Conservation (phyloP, 2,797 vertebrate species). For the Hoplostethus mediterraneus region DNA sequence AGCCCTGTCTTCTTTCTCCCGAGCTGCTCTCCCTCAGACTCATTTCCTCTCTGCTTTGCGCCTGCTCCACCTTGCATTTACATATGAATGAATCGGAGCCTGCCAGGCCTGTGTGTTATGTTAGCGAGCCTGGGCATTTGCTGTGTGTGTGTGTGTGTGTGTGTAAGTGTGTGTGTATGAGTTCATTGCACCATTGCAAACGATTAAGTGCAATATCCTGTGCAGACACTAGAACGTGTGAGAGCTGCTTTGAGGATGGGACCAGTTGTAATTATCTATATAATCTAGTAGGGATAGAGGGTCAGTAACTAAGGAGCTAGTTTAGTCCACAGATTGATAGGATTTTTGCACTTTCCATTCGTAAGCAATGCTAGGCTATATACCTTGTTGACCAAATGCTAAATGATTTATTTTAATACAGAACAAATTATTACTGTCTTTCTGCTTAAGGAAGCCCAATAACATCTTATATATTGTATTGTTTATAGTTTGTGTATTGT, state of each 20-base stretch:
- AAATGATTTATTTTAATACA: constrained; percentile 5
- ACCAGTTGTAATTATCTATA: background rate
- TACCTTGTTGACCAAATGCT: constrained; percentile 4
- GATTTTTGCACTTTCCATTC: constrained; percentile 20
- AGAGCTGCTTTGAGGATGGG: constrained; percentile 6
- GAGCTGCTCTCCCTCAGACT: constrained; percentile 50
- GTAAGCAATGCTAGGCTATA: background rate
- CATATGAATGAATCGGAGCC: constrained; percentile 66
- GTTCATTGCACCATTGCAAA: constrained; percentile 38
- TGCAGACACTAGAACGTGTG: constrained; percentile 31
- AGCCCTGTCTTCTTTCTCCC: constrained; percentile 33
- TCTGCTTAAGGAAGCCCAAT: constrained; percentile 5
- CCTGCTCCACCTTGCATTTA: constrained; percentile 67
- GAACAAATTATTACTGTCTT: constrained; percentile 37
- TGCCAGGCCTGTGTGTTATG: constrained; percentile 45
- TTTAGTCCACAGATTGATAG: constrained; percentile 9
- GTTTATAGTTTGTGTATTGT: background rate
- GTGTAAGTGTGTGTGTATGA: constrained; percentile 12
- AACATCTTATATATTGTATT: constrained; percentile 1
- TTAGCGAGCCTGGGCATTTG: constrained; percentile 25
- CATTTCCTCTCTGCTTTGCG: constrained; percentile 61
- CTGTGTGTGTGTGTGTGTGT: background rate
- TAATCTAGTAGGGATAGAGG: constrained; percentile 1
- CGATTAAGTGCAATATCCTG: background rate
- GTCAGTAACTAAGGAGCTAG: background rate